Base-by-base conservation (phyloP, 2,113 vertebrate species). In the Alligator sinensis region DNA sequence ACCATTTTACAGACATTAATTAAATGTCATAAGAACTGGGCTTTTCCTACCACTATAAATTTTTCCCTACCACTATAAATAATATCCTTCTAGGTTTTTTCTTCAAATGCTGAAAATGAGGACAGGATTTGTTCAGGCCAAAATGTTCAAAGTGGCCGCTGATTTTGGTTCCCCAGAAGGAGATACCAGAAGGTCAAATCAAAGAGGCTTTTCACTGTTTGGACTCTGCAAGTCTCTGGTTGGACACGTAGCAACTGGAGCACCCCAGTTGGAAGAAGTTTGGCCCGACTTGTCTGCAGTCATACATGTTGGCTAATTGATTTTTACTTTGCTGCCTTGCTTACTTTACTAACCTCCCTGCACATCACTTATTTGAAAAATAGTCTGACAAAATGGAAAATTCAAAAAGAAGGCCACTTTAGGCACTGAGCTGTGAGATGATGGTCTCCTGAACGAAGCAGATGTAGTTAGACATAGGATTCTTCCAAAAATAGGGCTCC, bases 401-500 rank as follows among this genome's bases (percentile, higher is more conserved):
- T 61, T 6, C 21, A 47, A 30, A 61, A n/a, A 61, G 77, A 61
- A 80, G 38, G 34, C 34, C 38, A n/a, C 1, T 0, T 76, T 60
- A 38, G 55, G 63, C 15, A 76, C 11, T 17, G 68, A 88, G 38
- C 83, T 76, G 60, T 17, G 21, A 64, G 77, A 30, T 63, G 54
- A 24, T 18, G 18, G 61, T 12, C 62, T 87, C 55, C 47, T 27
- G 15, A 22, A 55, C 9, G 6, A 68, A 60, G 87, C 62, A 87
- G 90, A 28, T 27, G 58, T 22, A 25, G 17, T 38, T 47, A 61
- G 28, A 76, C 55, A 17, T 18, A 86, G 79, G 30, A 77, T 77
- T 58, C 57, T 80, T 84, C 93, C 88, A 79, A 59, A 93, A 96
- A 91, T 80, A 95, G 94, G 89, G 88, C 25, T 22, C 59, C 72